Percentiles rank a stretch among this genome's conserved stretches.
Conservation (phyloP, 2,888 invertebrate species). For the Tupiocoris notatus region DNA sequence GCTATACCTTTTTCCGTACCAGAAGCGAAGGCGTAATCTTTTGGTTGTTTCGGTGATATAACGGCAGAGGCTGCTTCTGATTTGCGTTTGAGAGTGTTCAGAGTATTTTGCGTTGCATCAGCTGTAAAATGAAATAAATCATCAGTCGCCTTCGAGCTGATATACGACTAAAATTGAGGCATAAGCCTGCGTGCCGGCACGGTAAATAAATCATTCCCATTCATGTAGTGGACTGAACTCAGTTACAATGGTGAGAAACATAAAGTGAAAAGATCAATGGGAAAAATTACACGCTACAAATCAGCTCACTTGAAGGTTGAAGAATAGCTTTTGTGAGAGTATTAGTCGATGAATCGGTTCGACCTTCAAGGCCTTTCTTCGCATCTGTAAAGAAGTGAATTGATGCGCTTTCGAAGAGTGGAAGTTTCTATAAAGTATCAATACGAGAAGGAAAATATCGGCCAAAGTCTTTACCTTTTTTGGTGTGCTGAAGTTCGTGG, state of each 20-base stretch:
- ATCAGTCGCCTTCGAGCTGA: too few relatives aligned
- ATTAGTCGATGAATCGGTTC: not conserved
- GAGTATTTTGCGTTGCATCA: not conserved
- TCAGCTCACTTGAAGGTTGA: not conserved
- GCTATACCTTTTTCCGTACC: not conserved
- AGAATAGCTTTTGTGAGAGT: not conserved
- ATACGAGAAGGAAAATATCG: too few relatives aligned
- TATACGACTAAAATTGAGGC: too few relatives aligned
- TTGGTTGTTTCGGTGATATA: not conserved
- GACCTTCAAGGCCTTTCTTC: not conserved
- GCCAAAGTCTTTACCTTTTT: not conserved
- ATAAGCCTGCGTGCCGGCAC: too few relatives aligned
- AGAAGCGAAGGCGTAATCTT: not conserved
- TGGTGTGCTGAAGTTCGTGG: not conserved
- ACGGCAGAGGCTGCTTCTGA: not conserved
- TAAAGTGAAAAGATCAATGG: not conserved
- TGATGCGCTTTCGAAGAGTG: too few relatives aligned
- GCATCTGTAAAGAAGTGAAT: not conserved
- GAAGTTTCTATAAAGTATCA: too few relatives aligned
- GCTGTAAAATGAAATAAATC: too few relatives aligned
- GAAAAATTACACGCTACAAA: too few relatives aligned
- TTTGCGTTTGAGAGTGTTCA: not conserved
- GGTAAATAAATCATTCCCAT: too few relatives aligned
- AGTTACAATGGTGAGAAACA: too few relatives aligned
- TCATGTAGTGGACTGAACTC: too few relatives aligned